These are phyloP conservation scores for Ips nitidus DNA, from an alignment of 1,140 invertebrate genomes.

Conservation along the genomic window DNA sequence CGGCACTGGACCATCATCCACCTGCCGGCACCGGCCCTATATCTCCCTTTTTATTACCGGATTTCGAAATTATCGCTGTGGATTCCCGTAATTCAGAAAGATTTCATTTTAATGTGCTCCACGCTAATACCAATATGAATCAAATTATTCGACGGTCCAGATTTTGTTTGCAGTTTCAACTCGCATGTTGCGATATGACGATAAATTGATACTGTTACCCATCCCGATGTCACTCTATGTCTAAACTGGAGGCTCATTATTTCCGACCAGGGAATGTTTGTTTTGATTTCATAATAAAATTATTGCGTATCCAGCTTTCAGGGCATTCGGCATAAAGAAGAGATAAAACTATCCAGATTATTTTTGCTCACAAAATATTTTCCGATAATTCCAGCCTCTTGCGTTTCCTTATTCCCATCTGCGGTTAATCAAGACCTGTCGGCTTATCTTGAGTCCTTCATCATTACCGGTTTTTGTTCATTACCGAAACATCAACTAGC, in stretches of 20 bases:
- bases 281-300: not conserved
- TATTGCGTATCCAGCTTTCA: too few species aligned
- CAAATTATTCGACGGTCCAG: slow-evolving; percentile 39
- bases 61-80: slow-evolving; percentile 41
- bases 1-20: slow-evolving; percentile 34
- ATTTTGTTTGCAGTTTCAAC: slow-evolving; percentile 33
- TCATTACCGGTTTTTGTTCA: slow-evolving; percentile 53
- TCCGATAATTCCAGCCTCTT: slow-evolving; percentile 14
- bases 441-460: slow-evolving; percentile 48
- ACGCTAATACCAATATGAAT: slow-evolving; percentile 41
- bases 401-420: slow-evolving; percentile 45
- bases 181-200: slow-evolving; percentile 16
- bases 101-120: slow-evolving; percentile 42
- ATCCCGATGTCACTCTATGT: not conserved
- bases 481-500: slow-evolving; percentile 50
- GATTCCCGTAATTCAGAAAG: slow-evolving; percentile 42
- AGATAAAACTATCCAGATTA: not conserved
- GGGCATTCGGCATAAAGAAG: too few species aligned
- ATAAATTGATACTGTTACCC: slow-evolving; percentile 31
- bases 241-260: not conserved
- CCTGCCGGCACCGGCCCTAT: slow-evolving; percentile 31
- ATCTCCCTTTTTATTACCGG: slow-evolving; percentile 39
- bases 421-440: slow-evolving; percentile 51
- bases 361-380: slow-evolving; percentile 6
- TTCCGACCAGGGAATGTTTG: not conserved